Evolutionary conservation across 2,113 vertebrate genomes (phyloP).

Genomic region (Upupa epops): DNA sequence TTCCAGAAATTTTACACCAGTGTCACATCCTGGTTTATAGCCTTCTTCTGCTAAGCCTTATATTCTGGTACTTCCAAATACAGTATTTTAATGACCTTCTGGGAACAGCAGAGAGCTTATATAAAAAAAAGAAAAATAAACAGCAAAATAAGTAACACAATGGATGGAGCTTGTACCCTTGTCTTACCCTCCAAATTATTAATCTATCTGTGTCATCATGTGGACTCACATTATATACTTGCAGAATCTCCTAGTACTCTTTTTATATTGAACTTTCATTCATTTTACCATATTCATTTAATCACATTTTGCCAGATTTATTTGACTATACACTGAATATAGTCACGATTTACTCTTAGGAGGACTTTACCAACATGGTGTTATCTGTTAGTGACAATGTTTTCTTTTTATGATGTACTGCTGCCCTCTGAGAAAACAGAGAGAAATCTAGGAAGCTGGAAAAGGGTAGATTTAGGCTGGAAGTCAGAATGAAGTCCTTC

Average conservation of each 20-base stretch:
- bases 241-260: neutral
- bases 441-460: too few relatives aligned
- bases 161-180: neutral
- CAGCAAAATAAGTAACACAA: neutral
- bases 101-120: neutral
- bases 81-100: neutral
- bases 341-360: neutral
- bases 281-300: neutral
- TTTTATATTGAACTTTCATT: neutral
- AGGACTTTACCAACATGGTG: neutral
- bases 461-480: too few relatives aligned
- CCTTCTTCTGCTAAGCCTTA: neutral
- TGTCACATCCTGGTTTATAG: neutral
- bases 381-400: neutral
- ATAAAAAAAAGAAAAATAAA: neutral
- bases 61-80: neutral
- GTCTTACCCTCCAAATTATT: neutral
- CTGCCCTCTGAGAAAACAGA: neutral
- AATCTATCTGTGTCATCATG: neutral
- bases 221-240: neutral
- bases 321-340: neutral
- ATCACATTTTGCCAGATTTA: neutral
- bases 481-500: too few relatives aligned
- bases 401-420: neutral
- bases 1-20: neutral